Percentiles rank a stretch among this genome's conserved stretches.
These are phyloP conservation scores for Picathartes gymnocephalus DNA, from an alignment of 2,113 vertebrate species.

Conservation along the genomic window DNA sequence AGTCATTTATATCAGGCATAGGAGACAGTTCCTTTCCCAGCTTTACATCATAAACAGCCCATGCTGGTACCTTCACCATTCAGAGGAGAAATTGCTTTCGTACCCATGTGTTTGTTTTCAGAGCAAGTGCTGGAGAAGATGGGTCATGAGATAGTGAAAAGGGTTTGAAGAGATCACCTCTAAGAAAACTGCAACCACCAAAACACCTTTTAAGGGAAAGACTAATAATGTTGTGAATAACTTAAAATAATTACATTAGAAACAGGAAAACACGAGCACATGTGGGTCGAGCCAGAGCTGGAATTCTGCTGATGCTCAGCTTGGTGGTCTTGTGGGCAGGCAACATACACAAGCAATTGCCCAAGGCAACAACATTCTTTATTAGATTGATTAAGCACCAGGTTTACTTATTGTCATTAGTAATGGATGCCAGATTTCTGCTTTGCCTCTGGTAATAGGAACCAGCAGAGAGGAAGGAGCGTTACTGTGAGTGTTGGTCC, in stretches of 20 bases:
- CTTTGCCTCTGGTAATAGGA: conserved; percentile 10
- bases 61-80: neutral
- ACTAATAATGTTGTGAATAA: conserved; percentile 38
- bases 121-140: neutral
- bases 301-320: conserved; percentile 51
- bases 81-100: neutral
- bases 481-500: neutral
- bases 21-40: neutral
- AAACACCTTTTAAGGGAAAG: neutral
- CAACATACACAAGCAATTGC: conserved; percentile 57
- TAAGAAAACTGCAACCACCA: neutral
- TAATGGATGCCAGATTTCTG: conserved; percentile 43
- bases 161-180: neutral
- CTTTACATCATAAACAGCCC: neutral
- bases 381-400: conserved; percentile 46
- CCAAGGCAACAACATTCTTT: conserved; percentile 35
- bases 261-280: conserved; percentile 22
- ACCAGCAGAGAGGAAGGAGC: conserved; percentile 8
- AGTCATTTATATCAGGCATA: neutral
- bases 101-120: neutral
- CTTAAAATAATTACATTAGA: conserved; percentile 41
- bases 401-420: conserved; percentile 43
- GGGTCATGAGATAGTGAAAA: conserved; percentile 1
- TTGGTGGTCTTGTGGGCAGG: conserved; percentile 61
- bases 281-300: conserved; percentile 8